Base-by-base conservation (phyloP, 2,797 vertebrate genomes). In the Ambastaia sidthimunki region DNA sequence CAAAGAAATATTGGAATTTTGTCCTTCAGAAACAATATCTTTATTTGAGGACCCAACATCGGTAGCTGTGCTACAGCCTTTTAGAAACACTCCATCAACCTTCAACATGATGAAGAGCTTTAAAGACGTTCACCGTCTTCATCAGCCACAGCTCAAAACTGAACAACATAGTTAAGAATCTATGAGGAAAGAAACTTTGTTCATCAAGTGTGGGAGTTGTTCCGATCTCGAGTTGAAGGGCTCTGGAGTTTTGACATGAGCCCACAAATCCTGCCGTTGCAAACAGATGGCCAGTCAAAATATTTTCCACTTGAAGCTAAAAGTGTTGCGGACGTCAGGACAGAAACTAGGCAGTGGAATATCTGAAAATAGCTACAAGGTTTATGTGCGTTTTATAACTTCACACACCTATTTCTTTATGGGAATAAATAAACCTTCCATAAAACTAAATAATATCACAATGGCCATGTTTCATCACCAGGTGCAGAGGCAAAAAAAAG, bases 131-230 rank as follows among this genome's bases (percentile, higher is more conserved):
- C 19, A 31, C 3, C 63, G n/a, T 91, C 87, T 91, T 90, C 89
- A 89, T 89, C 85, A 87, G 86, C 72, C 62, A 76, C 34, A 86
- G 83, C 9, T 10, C 83, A 86, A 84, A 85, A 89, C 87, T 84
- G 85, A 89, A 85, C 88, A 88, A 90, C 89, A 87, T 88, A 88
- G 66, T 88, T 83, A 73, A 77, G 74, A 87, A 85, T 87, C 84
- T 85, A 77, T n/a, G 71, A 82, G 78, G 78, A 78, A 87, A 76
- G n/a, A 78, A 90, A 62, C 28, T 41, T 85, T 91, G 91, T 92
- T 89, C 91, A 90, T 44, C 77, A 81, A 76, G 77, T 86, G 77
- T 86, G 81, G 80, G 74, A 66, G 2, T 41, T 21, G 37, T 57
- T 76, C 82, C 74, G 66, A 78, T 84, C 72, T 60, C 60, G 21